These are phyloP conservation scores for Gobio occitaniae DNA, from an alignment of 2,797 vertebrate species.

Conservation along the genomic window DNA sequence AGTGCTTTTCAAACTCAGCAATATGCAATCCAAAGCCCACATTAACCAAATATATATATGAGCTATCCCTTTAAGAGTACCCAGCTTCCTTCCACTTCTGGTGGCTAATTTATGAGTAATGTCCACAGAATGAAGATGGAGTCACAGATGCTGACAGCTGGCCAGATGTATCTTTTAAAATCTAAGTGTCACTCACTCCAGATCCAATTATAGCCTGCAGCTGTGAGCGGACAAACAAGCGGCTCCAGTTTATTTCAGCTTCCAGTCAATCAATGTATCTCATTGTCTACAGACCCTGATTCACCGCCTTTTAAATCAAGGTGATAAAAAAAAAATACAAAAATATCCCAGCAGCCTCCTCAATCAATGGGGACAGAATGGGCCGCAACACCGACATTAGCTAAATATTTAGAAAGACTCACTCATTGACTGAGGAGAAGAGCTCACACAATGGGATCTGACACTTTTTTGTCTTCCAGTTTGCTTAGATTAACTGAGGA, in stretches of 20 bases:
- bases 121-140: constrained; percentile 34
- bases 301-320: constrained; percentile 66
- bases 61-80: background rate
- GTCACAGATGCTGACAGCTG: constrained; percentile 46
- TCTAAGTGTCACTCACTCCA: constrained; percentile 40
- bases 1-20: no score
- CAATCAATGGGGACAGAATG: constrained; percentile 59
- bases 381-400: constrained; percentile 59
- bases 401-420: constrained; percentile 58
- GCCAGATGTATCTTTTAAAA: constrained; percentile 45
- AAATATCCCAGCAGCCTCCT: constrained; percentile 67
- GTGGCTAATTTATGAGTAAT: constrained; percentile 39
- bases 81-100: constrained; percentile 8
- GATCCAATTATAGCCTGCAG: constrained; percentile 57
- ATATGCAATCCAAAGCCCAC: no score
- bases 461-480: constrained; percentile 55
- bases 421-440: constrained; percentile 1
- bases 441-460: constrained; percentile 29
- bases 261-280: constrained; percentile 57
- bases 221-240: constrained; percentile 55
- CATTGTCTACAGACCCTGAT: constrained; percentile 67
- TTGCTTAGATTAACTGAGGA: constrained; percentile 55
- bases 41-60: no score
- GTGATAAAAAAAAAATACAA: constrained; percentile 58
- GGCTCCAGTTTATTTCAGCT: constrained; percentile 44